Conservation (phyloP, 2,888 invertebrate species). For the Troilus luridus region DNA sequence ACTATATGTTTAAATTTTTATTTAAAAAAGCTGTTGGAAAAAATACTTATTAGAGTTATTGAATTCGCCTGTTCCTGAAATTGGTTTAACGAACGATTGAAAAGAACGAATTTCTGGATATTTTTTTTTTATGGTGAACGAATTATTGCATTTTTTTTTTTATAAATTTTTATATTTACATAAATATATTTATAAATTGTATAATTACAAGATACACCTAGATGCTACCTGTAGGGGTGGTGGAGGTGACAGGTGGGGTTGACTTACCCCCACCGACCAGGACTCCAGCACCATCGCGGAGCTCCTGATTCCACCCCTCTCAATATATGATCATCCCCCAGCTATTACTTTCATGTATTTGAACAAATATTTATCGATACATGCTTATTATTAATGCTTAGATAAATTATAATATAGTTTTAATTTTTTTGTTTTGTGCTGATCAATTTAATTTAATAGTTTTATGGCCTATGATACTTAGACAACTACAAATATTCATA, state of each 20-base stretch:
- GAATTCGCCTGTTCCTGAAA: too few species aligned
- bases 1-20: too few species aligned
- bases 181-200: background rate
- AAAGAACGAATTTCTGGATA: too few species aligned
- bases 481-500: too few species aligned
- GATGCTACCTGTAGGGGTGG: background rate
- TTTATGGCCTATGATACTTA: too few species aligned
- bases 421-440: background rate
- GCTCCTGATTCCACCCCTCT: background rate
- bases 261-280: background rate
- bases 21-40: too few species aligned
- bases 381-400: background rate
- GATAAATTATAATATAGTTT: background rate
- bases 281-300: background rate
- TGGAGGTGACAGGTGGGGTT: conserved; percentile 6
- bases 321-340: background rate
- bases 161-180: too few species aligned
- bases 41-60: too few species aligned
- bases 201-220: background rate
- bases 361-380: background rate
- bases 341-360: background rate
- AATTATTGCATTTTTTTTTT: too few species aligned
- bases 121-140: too few species aligned
- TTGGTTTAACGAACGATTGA: too few species aligned
- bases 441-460: too few species aligned